Conservation (phyloP, 1,140 invertebrate genomes). For the Diuraphis noxia region DNA sequence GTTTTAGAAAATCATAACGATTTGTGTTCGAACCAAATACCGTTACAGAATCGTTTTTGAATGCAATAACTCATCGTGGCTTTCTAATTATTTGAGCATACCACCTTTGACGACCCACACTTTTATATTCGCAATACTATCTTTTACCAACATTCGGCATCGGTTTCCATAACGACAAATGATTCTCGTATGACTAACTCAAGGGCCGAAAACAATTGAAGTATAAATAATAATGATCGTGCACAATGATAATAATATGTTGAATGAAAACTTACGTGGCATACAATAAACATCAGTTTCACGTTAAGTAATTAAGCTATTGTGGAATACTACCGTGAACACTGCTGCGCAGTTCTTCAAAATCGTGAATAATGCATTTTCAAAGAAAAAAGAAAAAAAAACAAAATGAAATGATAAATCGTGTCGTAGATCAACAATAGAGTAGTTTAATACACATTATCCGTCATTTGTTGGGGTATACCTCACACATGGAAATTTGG, state of each 20-base stretch:
- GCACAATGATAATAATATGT: background rate
- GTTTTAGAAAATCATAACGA: background rate
- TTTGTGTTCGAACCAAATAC: background rate
- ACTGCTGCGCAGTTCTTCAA: background rate
- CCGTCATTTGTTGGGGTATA: conserved; percentile 12
- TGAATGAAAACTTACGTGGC: background rate
- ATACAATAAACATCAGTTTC: background rate
- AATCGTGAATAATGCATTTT: background rate
- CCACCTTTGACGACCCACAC: background rate
- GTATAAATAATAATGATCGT: background rate
- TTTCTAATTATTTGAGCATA: background rate
- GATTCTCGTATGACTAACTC: background rate
- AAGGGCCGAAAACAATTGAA: background rate
- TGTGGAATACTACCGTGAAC: background rate
- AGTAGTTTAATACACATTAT: conserved; percentile 38
- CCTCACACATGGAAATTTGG: conserved; percentile 11
- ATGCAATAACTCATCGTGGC: background rate
- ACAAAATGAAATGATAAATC: conserved; percentile 3
- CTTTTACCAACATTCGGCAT: background rate
- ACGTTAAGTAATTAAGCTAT: background rate
- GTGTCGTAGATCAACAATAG: conserved; percentile 6
- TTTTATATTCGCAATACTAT: background rate
- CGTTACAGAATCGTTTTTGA: background rate
- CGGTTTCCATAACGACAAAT: background rate
- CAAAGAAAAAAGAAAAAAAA: background rate